Base-by-base conservation (phyloP, 2,888 invertebrate genomes). In the Gandaritis pyraliata region DNA sequence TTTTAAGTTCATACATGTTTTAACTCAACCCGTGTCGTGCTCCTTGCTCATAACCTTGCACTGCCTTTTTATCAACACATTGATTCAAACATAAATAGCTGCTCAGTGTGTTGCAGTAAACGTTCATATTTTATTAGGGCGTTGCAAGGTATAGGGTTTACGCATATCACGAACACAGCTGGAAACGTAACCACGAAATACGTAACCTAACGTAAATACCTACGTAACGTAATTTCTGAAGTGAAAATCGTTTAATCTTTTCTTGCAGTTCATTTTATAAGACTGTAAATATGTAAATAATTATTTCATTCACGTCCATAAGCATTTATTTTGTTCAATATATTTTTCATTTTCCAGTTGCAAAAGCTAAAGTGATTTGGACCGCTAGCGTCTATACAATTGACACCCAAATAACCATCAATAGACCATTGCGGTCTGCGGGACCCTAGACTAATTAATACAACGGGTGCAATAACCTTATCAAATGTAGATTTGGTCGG, bases 391-490 rank as follows among this genome's bases (percentile, higher is more conserved):
- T 41, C 36, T 46, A 49, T 65, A 59, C 43, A 33, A 15, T 54
- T 59, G 52, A 58, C 65, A 64, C 61, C 51, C 59, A 64, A 52
- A 49, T 73, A 77, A 80, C 80, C 80, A 75, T 78, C 81, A 76
- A 82, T 79, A 75, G 76, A 66, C 73, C 77, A 71, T 76, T 74
- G 73, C 75, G 83, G 82, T 80, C 81, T 75, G 72, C 75, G 72
- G 78, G 80, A 77, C 80, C 82, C 83, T 73, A 73, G 71, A 77
- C 84, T 87, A 91, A 91, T 91, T 90, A 91, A 90, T 89, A 88
- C 86, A 75, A 81, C 81, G 83, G 76, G 83, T 85, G 82, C 85
- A 86, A 88, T 88, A 86, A 85, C 87, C 88, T 89, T 90, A 90
- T 89, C 90, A 89, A 87, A 86, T 80, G 85, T 83, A 82, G 81